Evolutionary conservation across 37 sponge, comb jelly and placozoan species (phyloP).

Genomic region (Axinella damicornis): DNA sequence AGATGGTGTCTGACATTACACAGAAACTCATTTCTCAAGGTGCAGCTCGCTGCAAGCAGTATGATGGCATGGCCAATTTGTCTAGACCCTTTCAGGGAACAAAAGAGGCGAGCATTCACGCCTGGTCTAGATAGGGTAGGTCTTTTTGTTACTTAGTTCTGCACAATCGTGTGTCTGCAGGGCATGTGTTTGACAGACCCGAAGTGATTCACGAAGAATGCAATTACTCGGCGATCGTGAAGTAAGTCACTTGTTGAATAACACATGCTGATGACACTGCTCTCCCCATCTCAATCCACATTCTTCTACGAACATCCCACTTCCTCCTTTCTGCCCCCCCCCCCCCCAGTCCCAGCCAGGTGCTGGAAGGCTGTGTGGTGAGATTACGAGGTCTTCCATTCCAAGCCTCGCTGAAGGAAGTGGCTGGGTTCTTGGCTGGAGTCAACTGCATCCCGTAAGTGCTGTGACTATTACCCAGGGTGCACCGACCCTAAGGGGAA

Average conservation of each 20-base stretch:
- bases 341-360: conserved; percentile 7
- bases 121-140: too few species aligned
- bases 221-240: neutral
- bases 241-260: conserved; percentile 52
- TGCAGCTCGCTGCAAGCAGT: too few species aligned
- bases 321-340: neutral
- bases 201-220: conserved; percentile 16
- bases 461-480: too few species aligned
- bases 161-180: neutral
- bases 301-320: neutral
- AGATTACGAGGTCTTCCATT: conserved; percentile 64
- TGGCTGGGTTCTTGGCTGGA: conserved; percentile 64
- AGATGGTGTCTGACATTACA: conserved; percentile 13
- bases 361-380: conserved; percentile 51
- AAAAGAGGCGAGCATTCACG: too few species aligned
- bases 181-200: conserved; percentile 41
- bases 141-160: too few species aligned
- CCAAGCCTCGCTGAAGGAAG: conserved; percentile 46
- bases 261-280: too few species aligned
- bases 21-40: conserved; percentile 54
- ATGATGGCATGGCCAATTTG: too few species aligned
- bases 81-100: too few species aligned
- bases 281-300: neutral
- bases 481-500: too few species aligned
- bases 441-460: conserved; percentile 66